Percentiles rank a stretch among this genome's conserved stretches.
Evolutionary conservation across 30 jellyfish, hydroid and myxozoan genomes (phyloP).

Genomic region (Catostylus mosaicus): DNA sequence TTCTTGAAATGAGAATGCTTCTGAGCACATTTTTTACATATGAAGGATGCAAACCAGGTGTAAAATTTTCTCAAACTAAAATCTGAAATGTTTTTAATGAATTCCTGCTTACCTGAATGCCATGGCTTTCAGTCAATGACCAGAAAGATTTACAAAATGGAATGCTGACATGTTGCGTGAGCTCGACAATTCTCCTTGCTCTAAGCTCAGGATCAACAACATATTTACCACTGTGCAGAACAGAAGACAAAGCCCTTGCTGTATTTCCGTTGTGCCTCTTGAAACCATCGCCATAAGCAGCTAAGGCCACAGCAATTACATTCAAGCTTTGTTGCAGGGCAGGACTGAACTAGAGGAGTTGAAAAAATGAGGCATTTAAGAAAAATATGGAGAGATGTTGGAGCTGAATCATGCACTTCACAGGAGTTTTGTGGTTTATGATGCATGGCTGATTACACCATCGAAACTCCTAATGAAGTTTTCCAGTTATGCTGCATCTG

Average conservation of each 20-base stretch:
- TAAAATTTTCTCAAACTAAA: too few species aligned
- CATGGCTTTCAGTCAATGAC: conserved; percentile 95
- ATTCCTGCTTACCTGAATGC: conserved; percentile 82
- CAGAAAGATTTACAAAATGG: conserved; percentile 96
- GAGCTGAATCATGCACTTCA: too few species aligned
- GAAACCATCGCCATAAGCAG: conserved; percentile 99
- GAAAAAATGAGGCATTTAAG: background rate
- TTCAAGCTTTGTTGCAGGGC: conserved; percentile 81
- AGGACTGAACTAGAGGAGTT: conserved; percentile 70
- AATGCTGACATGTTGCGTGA: conserved; percentile 83
- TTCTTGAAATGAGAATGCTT: too few species aligned
- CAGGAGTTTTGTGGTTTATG: too few species aligned
- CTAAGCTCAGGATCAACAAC: conserved; percentile 94
- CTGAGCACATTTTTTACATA: too few species aligned
- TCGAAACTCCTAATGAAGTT: too few species aligned
- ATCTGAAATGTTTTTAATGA: too few species aligned
- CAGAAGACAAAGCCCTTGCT: conserved; percentile 92
- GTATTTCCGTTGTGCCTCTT: conserved; percentile 74
- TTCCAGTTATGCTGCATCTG: too few species aligned
- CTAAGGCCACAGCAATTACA: conserved; percentile 92
- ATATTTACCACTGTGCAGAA: conserved; percentile 95
- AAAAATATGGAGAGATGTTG: background rate
- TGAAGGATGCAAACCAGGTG: too few species aligned
- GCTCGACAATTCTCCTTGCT: conserved; percentile 90
- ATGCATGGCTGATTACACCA: too few species aligned